Conservation (phyloP, 2,113 vertebrate genomes). For the Ophthalmolycus amberensis region DNA sequence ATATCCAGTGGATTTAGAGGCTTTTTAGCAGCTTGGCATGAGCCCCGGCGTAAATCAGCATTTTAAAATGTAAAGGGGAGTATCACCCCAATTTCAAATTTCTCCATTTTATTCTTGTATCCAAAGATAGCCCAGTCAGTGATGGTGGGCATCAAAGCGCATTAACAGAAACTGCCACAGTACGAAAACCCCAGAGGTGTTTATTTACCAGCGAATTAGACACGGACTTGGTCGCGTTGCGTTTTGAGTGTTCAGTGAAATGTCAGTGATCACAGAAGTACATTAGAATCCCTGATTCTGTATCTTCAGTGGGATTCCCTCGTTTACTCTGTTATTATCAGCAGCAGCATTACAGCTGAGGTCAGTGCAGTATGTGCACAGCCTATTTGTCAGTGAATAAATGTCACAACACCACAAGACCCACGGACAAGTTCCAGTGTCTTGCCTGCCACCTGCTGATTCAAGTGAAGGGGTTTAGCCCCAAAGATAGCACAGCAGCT, state of each 20-base stretch:
- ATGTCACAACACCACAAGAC: not conserved
- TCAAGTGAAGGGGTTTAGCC: not conserved
- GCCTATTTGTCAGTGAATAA: not conserved
- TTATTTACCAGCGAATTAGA: conserved; percentile 34
- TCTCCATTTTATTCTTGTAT: conserved; percentile 19
- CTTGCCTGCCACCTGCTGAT: not conserved
- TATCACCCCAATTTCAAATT: conserved; percentile 5
- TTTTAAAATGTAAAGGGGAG: conserved; percentile 37
- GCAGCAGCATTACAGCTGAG: not conserved
- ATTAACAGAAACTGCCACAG: not conserved
- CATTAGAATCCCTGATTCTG: not conserved
- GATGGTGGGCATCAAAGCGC: conserved; percentile 31
- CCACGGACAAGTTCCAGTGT: not conserved
- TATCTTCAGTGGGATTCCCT: not conserved
- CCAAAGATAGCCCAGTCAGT: conserved; percentile 11
- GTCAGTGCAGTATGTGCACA: not conserved
- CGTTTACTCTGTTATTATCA: not conserved
- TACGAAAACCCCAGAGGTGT: conserved; percentile 20
- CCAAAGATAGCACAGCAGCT: not conserved
- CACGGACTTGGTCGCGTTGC: not conserved
- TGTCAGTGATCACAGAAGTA: not conserved
- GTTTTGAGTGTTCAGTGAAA: conserved; percentile 1
- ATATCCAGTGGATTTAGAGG: conserved; percentile 35
- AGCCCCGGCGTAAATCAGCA: conserved; percentile 29
- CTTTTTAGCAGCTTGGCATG: conserved; percentile 22